Evolutionary conservation across 2,888 invertebrate species (phyloP).

Genomic region (Leucania comma): DNA sequence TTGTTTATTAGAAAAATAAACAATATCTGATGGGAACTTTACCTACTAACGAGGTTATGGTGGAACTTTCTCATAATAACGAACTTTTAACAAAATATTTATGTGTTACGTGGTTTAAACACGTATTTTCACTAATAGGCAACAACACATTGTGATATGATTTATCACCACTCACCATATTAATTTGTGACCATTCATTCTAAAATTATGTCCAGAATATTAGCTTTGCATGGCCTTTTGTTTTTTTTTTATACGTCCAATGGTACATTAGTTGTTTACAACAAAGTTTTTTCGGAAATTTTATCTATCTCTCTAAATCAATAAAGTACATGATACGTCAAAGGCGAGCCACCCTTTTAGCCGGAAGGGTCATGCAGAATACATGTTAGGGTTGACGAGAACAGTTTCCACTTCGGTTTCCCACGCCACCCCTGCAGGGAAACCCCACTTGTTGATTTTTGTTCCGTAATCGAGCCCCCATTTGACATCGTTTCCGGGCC

Average conservation of each 20-base stretch:
- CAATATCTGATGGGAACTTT: slow-evolving; percentile 57
- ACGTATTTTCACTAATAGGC: background rate
- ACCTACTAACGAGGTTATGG: slow-evolving; percentile 31
- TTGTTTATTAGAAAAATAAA: slow-evolving; percentile 63
- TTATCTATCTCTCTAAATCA: slow-evolving; percentile 53
- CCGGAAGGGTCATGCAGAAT: slow-evolving; percentile 81
- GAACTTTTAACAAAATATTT: slow-evolving; percentile 51
- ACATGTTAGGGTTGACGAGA: slow-evolving; percentile 83
- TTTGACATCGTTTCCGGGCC: slow-evolving; percentile 82
- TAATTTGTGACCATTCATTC: background rate
- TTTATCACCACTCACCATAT: background rate
- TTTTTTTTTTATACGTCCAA: background rate
- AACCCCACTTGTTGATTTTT: slow-evolving; percentile 87
- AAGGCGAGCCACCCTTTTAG: slow-evolving; percentile 59
- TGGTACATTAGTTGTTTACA: background rate
- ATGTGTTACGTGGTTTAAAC: slow-evolving; percentile 8
- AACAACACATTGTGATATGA: slow-evolving; percentile 7
- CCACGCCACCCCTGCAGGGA: slow-evolving; percentile 85
- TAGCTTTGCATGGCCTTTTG: background rate
- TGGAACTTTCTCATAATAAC: slow-evolving; percentile 50
- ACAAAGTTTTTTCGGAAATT: slow-evolving; percentile 21
- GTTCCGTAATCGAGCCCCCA: slow-evolving; percentile 80
- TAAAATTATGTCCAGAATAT: background rate
- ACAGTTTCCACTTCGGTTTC: slow-evolving; percentile 83
- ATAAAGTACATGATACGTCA: slow-evolving; percentile 50